Percentiles rank a stretch among this genome's conserved stretches.
phyloP scores from a whole-genome alignment of 2,797 vertebrate species.

The Gallinago stenura region DNA sequence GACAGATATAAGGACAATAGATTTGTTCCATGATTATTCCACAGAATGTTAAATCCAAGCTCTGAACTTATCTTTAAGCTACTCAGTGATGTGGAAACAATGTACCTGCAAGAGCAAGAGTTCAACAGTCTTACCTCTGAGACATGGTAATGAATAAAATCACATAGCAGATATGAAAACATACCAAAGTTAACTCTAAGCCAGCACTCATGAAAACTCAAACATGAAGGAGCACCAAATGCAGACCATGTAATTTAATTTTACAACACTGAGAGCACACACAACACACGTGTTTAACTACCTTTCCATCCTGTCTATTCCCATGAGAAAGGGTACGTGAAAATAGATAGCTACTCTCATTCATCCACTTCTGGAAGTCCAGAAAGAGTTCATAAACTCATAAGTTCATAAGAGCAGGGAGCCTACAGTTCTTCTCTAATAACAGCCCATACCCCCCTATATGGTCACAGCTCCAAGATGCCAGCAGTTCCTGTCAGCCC shows the following conservation, averaged over 20 bases:
- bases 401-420: fast-evolving
- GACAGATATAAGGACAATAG: not conserved
- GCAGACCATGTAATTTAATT: fast-evolving
- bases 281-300: fast-evolving
- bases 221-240: not conserved
- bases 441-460: fast-evolving
- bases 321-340: fast-evolving
- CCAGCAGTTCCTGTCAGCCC: fast-evolving
- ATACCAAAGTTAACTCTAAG: not conserved
- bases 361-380: not conserved
- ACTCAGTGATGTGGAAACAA: not conserved
- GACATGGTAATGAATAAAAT: not conserved
- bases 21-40: not conserved
- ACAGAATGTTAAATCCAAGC: not conserved
- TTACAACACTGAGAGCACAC: not conserved
- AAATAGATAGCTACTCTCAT: not conserved
- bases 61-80: not conserved
- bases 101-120: not conserved
- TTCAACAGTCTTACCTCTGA: not conserved
- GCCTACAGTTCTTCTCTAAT: not conserved
- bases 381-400: not conserved
- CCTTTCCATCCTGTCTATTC: not conserved
- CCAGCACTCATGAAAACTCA: not conserved
- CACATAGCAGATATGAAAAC: fast-evolving
- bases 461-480: fast-evolving